phyloP scores from a whole-genome alignment of 2,888 invertebrate genomes.

The Habrosyne pyritoides region DNA sequence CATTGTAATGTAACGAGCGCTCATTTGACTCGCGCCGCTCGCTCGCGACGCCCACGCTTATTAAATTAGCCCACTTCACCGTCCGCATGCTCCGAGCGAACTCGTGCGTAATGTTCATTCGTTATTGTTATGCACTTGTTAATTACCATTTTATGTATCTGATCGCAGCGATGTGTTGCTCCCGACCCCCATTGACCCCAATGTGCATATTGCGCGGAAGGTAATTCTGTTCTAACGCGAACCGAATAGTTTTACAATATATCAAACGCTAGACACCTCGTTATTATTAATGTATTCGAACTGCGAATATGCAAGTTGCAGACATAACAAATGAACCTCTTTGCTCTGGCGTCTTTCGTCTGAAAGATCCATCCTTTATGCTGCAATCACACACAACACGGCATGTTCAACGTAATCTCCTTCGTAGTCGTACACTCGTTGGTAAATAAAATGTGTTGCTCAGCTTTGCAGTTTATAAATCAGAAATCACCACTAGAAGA shows the following conservation, averaged over 20 bases:
- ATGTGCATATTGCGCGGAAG: no score
- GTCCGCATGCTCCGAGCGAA: neutral
- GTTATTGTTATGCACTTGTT: constrained; percentile 5
- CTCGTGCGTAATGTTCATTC: neutral
- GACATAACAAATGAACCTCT: neutral
- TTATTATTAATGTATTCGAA: neutral
- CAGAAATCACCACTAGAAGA: neutral
- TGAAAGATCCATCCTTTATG: neutral
- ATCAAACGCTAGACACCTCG: neutral
- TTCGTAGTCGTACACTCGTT: neutral
- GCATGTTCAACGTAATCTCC: neutral
- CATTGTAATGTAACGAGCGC: constrained; percentile 8
- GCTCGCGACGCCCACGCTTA: constrained; percentile 16
- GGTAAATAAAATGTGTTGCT: neutral
- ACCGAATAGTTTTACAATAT: neutral
- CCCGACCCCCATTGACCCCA: no score
- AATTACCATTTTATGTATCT: neutral
- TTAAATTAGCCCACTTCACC: constrained; percentile 19
- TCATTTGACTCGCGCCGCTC: constrained; percentile 17
- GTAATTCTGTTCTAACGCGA: neutral
- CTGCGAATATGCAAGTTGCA: neutral
- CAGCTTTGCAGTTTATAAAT: neutral
- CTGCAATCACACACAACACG: neutral
- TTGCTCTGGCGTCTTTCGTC: neutral
- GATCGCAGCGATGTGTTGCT: neutral